Conservation (phyloP, 92 coral and sea anemone species). For the Epizoanthus scotinus region DNA sequence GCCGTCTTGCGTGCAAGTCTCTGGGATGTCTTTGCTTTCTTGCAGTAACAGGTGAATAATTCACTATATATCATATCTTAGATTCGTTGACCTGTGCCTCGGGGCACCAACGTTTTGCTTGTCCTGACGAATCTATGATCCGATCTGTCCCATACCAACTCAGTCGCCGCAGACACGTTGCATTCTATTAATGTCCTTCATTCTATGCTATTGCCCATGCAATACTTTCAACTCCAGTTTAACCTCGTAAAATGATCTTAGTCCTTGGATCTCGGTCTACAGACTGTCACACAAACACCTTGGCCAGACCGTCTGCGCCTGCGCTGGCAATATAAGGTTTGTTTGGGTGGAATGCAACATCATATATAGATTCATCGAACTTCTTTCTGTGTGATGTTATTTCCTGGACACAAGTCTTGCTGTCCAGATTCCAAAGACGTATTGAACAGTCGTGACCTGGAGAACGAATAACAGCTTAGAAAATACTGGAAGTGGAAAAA, state of each 20-base stretch:
- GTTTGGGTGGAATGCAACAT: conserved; percentile 93
- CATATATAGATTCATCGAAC: conserved; percentile 97
- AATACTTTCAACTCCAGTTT: background rate
- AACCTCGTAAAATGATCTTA: background rate
- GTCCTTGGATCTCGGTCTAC: no score
- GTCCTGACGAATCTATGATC: background rate
- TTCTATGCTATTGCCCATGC: background rate
- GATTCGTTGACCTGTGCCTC: background rate
- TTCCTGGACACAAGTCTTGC: conserved; percentile 97
- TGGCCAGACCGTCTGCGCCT: conserved; percentile 98
- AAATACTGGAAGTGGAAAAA: no score
- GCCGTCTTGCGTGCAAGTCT: background rate
- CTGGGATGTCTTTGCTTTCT: background rate
- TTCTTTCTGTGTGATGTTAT: conserved; percentile 98
- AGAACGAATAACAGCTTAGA: background rate
- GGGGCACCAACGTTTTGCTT: background rate
- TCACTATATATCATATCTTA: background rate
- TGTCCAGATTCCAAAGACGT: conserved; percentile 97
- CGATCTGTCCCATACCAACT: background rate
- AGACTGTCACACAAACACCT: conserved; percentile 81
- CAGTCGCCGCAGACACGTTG: background rate
- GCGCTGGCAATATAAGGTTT: conserved; percentile 99
- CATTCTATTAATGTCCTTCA: background rate
- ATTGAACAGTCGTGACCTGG: conserved; percentile 99
- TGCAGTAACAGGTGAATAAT: background rate